These are phyloP conservation scores for Eremobia ochroleuca DNA, from an alignment of 2,888 invertebrate species.

Conservation along the genomic window DNA sequence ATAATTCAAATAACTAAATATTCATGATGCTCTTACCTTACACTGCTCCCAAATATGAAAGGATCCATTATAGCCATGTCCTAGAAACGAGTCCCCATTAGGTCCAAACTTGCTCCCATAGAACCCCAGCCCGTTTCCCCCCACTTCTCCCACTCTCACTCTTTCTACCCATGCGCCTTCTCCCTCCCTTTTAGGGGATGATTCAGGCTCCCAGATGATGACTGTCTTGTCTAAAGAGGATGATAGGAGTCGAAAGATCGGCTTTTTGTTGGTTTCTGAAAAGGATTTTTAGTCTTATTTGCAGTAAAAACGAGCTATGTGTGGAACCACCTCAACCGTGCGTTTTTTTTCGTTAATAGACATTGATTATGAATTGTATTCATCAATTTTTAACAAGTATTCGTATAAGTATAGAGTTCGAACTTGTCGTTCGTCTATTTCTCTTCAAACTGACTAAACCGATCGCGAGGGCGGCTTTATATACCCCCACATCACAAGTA, in stretches of 20 bases:
- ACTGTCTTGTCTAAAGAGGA: conserved; percentile 98
- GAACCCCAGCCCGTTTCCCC: conserved; percentile 98
- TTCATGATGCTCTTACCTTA: conserved; percentile 75
- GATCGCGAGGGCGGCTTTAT: no score
- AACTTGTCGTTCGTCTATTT: no score
- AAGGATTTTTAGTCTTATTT: not conserved
- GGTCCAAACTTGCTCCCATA: conserved; percentile 96
- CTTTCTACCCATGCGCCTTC: conserved; percentile 95
- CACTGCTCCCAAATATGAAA: conserved; percentile 96
- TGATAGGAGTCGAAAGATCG: conserved; percentile 93
- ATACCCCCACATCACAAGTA: no score
- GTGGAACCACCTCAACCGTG: not conserved
- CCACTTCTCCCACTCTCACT: conserved; percentile 97
- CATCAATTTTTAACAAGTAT: not conserved
- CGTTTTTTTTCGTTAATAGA: not conserved
- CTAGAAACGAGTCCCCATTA: conserved; percentile 93
- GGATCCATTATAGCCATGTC: conserved; percentile 97
- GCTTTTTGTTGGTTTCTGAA: conserved; percentile 62
- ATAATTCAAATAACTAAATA: not conserved
- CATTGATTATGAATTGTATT: not conserved
- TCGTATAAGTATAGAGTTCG: no score
- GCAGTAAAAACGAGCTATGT: not conserved
- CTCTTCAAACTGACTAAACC: no score
- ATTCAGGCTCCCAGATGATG: conserved; percentile 95
- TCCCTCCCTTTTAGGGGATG: conserved; percentile 48